Conservation (phyloP, 1,140 invertebrate species). For the Ceratina australensis region DNA sequence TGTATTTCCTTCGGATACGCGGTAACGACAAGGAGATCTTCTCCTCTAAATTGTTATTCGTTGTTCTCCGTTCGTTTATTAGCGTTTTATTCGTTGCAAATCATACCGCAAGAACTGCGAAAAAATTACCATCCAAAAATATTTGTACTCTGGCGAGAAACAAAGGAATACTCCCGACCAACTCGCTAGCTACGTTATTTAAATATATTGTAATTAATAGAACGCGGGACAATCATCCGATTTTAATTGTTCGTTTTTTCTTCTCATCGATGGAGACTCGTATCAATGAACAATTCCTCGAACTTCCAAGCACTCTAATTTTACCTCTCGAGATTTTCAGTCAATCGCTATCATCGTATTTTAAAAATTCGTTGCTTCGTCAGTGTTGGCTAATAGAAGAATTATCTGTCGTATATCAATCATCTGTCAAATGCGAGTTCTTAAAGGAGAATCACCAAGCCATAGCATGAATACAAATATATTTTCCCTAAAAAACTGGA, state of each 20-base stretch:
- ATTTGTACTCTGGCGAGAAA: slow-evolving; percentile 33
- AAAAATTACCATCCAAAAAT: slow-evolving; percentile 51
- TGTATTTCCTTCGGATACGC: not conserved
- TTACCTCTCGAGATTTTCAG: not conserved
- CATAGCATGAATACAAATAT: slow-evolving; percentile 56
- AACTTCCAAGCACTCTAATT: not conserved
- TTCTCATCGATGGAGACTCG: not conserved
- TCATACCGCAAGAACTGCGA: slow-evolving; percentile 30
- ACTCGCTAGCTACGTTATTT: not conserved
- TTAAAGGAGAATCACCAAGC: slow-evolving; percentile 9
- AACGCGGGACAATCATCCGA: not conserved
- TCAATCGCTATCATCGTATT: not conserved
- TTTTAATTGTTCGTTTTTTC: not conserved
- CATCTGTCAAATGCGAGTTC: slow-evolving; percentile 7
- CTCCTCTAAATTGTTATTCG: not conserved
- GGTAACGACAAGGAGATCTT: not conserved
- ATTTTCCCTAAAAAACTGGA: slow-evolving; percentile 67
- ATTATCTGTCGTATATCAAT: not conserved
- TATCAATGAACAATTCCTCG: not conserved
- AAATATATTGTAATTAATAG: not conserved
- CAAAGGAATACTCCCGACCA: not conserved
- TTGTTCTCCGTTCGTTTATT: not conserved
- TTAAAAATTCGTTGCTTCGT: not conserved
- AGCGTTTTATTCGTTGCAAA: slow-evolving; percentile 4
- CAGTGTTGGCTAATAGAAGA: too few relatives aligned